A percentile compares a stretch with the other conserved stretches of the same genome.
These are phyloP conservation scores for Trichomalopsis sarcophagae DNA, from an alignment of 1,140 invertebrate species.

Conservation along the genomic window DNA sequence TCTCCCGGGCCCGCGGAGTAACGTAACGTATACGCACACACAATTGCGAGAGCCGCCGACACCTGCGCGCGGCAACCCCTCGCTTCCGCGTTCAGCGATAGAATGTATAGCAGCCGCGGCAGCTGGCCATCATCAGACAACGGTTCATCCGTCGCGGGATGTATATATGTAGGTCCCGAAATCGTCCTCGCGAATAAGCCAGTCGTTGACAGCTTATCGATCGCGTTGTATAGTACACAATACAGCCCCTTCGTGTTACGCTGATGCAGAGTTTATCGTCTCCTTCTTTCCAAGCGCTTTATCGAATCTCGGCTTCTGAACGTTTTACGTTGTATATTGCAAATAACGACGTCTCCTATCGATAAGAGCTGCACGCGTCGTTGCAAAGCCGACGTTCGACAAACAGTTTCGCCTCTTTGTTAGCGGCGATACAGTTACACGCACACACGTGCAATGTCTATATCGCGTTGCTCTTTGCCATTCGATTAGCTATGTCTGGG, in stretches of 20 bases:
- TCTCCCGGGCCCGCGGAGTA: no score
- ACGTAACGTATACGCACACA: background rate
- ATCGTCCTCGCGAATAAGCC: constrained; percentile 2
- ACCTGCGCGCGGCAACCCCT: background rate
- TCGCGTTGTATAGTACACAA: background rate
- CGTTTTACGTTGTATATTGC: no score
- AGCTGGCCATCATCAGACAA: background rate
- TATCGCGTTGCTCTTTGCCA: background rate
- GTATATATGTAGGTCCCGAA: background rate
- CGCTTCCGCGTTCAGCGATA: background rate
- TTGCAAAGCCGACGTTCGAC: no score
- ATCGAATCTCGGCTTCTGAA: background rate
- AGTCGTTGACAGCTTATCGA: constrained; percentile 29
- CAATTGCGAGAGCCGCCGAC: background rate
- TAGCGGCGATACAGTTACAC: background rate
- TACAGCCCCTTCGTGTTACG: no score
- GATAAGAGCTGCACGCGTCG: background rate
- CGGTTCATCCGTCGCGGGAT: background rate
- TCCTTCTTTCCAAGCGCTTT: background rate
- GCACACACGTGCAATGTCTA: background rate
- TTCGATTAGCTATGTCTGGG: constrained; percentile 33
- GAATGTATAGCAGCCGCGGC: background rate
- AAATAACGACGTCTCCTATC: background rate
- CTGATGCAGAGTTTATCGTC: background rate
- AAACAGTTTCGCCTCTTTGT: no score